phyloP scores from a whole-genome alignment of 2,797 vertebrate species.

The Channallabes apus region DNA sequence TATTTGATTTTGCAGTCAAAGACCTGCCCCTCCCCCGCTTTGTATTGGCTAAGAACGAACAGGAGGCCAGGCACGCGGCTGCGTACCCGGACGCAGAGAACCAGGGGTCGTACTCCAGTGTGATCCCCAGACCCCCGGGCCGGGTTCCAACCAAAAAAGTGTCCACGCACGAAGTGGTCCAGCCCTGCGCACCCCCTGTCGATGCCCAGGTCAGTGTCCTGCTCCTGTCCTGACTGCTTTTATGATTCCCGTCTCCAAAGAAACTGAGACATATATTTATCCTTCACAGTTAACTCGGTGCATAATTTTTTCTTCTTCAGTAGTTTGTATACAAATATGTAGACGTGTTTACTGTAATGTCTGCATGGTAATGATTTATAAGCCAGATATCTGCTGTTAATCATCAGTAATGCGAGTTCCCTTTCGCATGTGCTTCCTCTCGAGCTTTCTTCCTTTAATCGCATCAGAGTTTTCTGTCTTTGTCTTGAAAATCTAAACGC shows the following conservation, averaged over 20 bases:
- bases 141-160: conserved; percentile 90
- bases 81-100: conserved; percentile 90
- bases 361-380: background rate
- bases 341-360: background rate
- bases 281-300: background rate
- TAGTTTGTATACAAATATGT: background rate
- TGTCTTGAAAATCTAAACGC: background rate
- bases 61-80: conserved; percentile 83
- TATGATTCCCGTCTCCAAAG: background rate
- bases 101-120: conserved; percentile 86
- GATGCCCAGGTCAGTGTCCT: conserved; percentile 80
- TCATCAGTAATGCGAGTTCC: background rate
- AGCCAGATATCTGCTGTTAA: background rate
- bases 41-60: conserved; percentile 91
- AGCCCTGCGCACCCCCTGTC: conserved; percentile 78
- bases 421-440: background rate
- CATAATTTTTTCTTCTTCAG: background rate
- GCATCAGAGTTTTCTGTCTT: background rate
- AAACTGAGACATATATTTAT: background rate
- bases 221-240: background rate
- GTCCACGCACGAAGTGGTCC: conserved; percentile 85
- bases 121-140: conserved; percentile 90
- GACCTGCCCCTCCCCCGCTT: conserved; percentile 94
- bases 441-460: background rate
- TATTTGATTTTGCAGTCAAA: conserved; percentile 79